Conservation (phyloP, 2,113 vertebrate species). For the Trichechus manatus region DNA sequence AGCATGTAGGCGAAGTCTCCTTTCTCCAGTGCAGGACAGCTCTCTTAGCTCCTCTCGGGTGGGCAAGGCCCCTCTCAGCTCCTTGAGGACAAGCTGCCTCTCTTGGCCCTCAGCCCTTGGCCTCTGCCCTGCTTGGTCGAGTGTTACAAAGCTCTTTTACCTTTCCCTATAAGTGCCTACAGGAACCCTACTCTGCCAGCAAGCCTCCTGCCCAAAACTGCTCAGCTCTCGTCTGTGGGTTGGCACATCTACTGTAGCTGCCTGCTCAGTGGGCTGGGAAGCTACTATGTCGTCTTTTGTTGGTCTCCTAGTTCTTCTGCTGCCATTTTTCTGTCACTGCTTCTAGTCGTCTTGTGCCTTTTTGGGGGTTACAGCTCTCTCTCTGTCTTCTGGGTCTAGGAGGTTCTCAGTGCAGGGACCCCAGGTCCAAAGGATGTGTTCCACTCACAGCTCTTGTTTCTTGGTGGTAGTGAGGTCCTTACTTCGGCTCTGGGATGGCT, state of each 20-base stretch:
- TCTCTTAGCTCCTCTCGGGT: neutral
- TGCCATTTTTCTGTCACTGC: neutral
- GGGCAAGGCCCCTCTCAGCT: neutral
- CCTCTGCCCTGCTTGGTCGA: neutral
- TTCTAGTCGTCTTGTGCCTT: neutral
- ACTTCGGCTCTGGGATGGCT: too few species aligned
- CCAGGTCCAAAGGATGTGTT: neutral
- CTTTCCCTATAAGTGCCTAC: neutral
- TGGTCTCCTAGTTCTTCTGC: too few species aligned
- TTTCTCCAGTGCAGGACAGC: neutral
- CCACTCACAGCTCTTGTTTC: neutral
- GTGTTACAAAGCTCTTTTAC: neutral
- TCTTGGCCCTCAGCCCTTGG: too few species aligned
- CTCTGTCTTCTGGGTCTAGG: neutral
- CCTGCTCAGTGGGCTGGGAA: too few species aligned
- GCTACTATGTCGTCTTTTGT: too few species aligned
- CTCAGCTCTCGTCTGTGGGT: neutral
- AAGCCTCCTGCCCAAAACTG: neutral
- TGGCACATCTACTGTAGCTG: neutral
- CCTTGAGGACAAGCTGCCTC: neutral
- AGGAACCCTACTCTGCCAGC: neutral
- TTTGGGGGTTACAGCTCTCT: neutral
- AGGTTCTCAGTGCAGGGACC: neutral
- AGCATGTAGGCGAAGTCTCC: neutral
- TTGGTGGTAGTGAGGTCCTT: neutral